Percentiles rank a stretch among this genome's conserved stretches.
Evolutionary conservation across 2,797 vertebrate genomes (phyloP).

Genomic region (Enteromius paludinosus): DNA sequence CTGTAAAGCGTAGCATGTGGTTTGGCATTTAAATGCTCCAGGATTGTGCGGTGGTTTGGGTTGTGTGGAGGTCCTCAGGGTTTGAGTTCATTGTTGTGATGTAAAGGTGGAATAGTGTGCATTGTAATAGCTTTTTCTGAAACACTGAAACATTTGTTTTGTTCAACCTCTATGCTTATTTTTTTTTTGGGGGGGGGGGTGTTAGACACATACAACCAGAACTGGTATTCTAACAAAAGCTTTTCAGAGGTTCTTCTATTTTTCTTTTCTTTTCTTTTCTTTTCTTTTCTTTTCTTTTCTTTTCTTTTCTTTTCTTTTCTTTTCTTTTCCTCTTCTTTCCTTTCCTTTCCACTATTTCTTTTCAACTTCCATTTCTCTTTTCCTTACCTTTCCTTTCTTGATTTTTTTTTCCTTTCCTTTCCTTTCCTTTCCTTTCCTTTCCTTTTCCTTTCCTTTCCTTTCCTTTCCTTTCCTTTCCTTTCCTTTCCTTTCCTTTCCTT

Average conservation of each 20-base stretch:
- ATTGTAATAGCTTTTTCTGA: neutral
- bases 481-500: neutral
- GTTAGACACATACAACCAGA: neutral
- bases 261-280: neutral
- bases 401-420: neutral
- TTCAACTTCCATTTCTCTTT: neutral
- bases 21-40: slow-evolving; percentile 3
- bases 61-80: neutral
- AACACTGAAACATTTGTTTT: neutral
- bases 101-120: neutral
- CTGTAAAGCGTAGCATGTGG: neutral
- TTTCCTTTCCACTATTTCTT: neutral
- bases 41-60: neutral
- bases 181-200: neutral
- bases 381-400: neutral
- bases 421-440: neutral
- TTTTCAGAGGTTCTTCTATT: too few species aligned
- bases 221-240: neutral
- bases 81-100: neutral
- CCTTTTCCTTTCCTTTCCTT: too few species aligned
- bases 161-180: neutral
- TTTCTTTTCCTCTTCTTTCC: neutral
- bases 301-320: neutral
- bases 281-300: neutral
- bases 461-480: too few species aligned